Conservation (phyloP, 2,888 invertebrate species). For the Drosophila koepferae region DNA sequence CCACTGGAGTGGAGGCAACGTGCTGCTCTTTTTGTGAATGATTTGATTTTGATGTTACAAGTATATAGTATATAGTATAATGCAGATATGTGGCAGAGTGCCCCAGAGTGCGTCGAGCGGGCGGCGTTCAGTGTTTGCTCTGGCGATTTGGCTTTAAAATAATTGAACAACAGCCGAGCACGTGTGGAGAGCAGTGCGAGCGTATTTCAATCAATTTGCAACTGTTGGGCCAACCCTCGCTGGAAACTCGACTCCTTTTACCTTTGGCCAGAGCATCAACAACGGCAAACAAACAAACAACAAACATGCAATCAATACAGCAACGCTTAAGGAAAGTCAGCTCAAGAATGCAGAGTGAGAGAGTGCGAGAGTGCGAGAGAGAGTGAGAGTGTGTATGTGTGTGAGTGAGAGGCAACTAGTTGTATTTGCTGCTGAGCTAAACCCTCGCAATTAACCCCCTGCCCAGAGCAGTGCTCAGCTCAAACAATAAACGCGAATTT, state of each 20-base stretch:
- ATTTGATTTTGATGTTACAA: neutral
- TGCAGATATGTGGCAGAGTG: neutral
- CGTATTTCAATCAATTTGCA: constrained; percentile 47
- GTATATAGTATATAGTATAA: no score
- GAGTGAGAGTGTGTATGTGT: neutral
- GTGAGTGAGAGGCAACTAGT: neutral
- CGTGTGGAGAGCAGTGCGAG: constrained; percentile 60
- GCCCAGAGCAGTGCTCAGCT: constrained; percentile 39
- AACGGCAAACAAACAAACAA: constrained; percentile 25
- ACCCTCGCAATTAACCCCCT: constrained; percentile 76
- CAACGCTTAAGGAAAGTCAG: constrained; percentile 17
- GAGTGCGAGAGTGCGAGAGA: neutral
- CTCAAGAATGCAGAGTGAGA: neutral
- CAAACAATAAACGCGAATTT: constrained; percentile 73
- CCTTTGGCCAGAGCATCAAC: constrained; percentile 34
- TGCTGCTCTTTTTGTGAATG: constrained; percentile 32
- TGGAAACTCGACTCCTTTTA: constrained; percentile 36
- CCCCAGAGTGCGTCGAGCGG: neutral
- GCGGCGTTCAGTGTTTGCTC: constrained; percentile 61
- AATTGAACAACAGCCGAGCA: constrained; percentile 79
- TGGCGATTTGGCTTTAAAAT: constrained; percentile 82
- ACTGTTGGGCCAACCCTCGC: constrained; percentile 64
- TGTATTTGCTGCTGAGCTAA: constrained; percentile 21
- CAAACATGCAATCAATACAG: constrained; percentile 58
- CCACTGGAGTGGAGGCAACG: neutral